Percentiles rank a stretch among this genome's conserved stretches.
phyloP scores from a whole-genome alignment of 2,113 vertebrate genomes.

The Cichladusa arquata region DNA sequence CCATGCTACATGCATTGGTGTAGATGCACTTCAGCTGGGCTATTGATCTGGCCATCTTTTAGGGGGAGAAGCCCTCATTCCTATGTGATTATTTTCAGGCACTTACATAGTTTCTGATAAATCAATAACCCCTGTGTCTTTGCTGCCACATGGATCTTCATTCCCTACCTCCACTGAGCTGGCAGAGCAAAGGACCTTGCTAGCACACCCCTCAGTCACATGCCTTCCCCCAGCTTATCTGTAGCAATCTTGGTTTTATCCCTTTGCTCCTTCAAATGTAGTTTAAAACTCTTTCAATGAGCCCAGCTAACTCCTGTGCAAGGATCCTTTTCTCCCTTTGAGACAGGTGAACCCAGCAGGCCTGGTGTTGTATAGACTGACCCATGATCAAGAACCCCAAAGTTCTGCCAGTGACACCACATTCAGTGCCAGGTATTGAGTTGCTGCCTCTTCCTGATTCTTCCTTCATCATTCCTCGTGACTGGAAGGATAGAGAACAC shows the following conservation, averaged over 20 bases:
- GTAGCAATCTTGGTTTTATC: not conserved
- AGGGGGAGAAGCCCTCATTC: not conserved
- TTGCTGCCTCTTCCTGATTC: not conserved
- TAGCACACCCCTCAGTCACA: not conserved
- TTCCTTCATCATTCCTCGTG: not conserved
- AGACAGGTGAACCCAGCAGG: not conserved
- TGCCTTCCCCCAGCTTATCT: not conserved
- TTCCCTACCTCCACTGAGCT: not conserved
- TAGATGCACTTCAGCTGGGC: not conserved
- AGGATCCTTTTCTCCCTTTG: not conserved
- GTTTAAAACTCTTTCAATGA: not conserved
- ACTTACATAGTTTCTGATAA: not conserved
- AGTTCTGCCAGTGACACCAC: not conserved
- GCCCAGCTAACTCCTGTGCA: not conserved
- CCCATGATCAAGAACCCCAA: not conserved
- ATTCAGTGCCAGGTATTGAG: not conserved
- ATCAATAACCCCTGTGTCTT: not conserved
- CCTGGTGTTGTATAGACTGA: not conserved
- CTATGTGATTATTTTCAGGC: not conserved
- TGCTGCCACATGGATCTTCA: not conserved
- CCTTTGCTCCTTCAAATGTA: not conserved
- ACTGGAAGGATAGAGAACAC: not conserved
- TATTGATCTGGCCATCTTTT: not conserved
- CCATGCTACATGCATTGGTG: not conserved
- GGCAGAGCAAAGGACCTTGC: not conserved